Conservation (phyloP, 2,113 vertebrate species). For the Leptobrachium ailaonicum region DNA sequence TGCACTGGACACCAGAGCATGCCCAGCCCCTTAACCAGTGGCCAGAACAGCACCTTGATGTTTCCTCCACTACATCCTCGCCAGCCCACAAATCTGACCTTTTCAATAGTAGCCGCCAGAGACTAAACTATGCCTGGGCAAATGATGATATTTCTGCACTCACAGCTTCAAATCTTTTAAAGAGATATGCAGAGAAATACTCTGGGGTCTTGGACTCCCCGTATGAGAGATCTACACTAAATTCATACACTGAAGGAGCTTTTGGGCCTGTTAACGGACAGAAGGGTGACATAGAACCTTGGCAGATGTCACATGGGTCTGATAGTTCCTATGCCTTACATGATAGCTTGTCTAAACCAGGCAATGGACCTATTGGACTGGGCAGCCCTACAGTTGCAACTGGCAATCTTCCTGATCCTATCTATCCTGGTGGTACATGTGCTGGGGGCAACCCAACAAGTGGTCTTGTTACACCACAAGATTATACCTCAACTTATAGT, state of each 20-base stretch:
- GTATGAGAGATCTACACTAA: conserved; percentile 80
- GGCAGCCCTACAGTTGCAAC: conserved; percentile 72
- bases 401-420: conserved; percentile 81
- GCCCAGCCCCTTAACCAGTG: conserved; percentile 97
- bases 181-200: conserved; percentile 96
- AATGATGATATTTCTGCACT: conserved; percentile 95
- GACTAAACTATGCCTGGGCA: conserved; percentile 93
- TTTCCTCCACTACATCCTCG: conserved; percentile 94
- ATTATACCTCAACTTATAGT: conserved; percentile 82
- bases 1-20: conserved; percentile 99
- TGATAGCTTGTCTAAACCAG: conserved; percentile 77
- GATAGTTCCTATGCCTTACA: conserved; percentile 81
- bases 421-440: conserved; percentile 73
- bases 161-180: conserved; percentile 94
- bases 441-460: conserved; percentile 56
- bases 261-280: conserved; percentile 80
- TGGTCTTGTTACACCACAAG: conserved; percentile 75
- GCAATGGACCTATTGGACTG: conserved; percentile 68
- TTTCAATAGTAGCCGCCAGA: conserved; percentile 75
- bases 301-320: conserved; percentile 75
- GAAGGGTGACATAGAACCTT: conserved; percentile 86
- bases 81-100: conserved; percentile 91
- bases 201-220: conserved; percentile 85
- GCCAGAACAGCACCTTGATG: conserved; percentile 97
- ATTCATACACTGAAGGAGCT: conserved; percentile 73